A percentile compares a stretch with the other conserved stretches of the same genome.
Evolutionary conservation across 37 sponge, comb jelly and placozoan genomes (phyloP).

Genomic region (Halisarca cf. caerulea): DNA sequence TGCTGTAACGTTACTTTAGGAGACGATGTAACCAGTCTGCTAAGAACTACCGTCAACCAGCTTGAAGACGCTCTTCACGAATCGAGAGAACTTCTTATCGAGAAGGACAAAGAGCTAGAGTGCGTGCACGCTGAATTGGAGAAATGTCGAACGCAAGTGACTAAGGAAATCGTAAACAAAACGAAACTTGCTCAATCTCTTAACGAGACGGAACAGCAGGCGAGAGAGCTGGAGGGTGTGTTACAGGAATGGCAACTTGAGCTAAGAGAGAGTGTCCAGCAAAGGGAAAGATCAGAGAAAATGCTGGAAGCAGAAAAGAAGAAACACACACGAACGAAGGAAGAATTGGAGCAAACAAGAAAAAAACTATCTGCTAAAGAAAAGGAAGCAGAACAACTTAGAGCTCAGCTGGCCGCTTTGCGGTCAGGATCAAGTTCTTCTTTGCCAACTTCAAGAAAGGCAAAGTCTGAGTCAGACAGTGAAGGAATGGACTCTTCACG

Average conservation of each 20-base stretch:
- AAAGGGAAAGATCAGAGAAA: slow-evolving; percentile 30
- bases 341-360: background rate
- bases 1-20: too few relatives aligned
- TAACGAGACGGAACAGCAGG: slow-evolving; percentile 61
- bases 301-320: slow-evolving; percentile 33
- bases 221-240: slow-evolving; percentile 50
- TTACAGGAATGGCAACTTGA: slow-evolving; percentile 77
- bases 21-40: background rate
- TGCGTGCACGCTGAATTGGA: slow-evolving; percentile 47
- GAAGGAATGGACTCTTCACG: slow-evolving; percentile 40
- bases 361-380: slow-evolving; percentile 12
- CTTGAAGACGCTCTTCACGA: slow-evolving; percentile 39
- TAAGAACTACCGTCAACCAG: background rate
- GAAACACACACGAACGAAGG: background rate
- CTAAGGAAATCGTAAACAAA: slow-evolving; percentile 73
- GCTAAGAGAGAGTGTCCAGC: slow-evolving; percentile 42
- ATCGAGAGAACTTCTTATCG: slow-evolving; percentile 43
- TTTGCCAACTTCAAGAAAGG: background rate
- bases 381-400: slow-evolving; percentile 50
- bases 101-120: slow-evolving; percentile 51
- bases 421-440: background rate
- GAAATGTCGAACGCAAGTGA: slow-evolving; percentile 45
- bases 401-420: slow-evolving; percentile 33
- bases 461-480: background rate
- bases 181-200: slow-evolving; percentile 68